Base-by-base conservation (phyloP, 2,113 vertebrate species). In the Mus spicilegus region DNA sequence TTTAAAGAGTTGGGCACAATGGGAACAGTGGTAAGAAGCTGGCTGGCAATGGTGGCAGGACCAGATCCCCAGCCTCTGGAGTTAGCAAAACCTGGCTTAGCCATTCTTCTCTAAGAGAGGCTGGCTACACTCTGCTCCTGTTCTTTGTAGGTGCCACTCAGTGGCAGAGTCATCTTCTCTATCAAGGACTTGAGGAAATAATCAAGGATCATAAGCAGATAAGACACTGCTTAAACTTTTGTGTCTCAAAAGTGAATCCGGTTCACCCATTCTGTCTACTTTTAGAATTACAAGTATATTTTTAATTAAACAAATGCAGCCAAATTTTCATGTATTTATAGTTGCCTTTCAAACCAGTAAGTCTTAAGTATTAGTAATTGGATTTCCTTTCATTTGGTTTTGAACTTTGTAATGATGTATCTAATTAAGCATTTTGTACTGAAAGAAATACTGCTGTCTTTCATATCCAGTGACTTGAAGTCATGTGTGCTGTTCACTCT, bases 141-240 rank as follows among this genome's bases (percentile, higher is more conserved):
- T 56, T 87, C 63, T 20, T 58, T 49, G 61, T 65, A 39, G 26
- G 67, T 87, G 63, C 54, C 49, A 87, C 13, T 94, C 42, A 93
- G 1, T 87, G 46, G 39, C 28, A 46, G 51, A 93, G 14, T 67
- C 73, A 81, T 95, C 96, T 90, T 92, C 46, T 76, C 54, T 87
- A 69, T 58, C 89, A 89, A 58, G 77, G 26, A 92, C 81, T 88
- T 51, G 63, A 91, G 42, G n/a, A 95, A 90, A 85, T 96, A 89
- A 77, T 95, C 86, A 92, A 95, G 42, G 17, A 33, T 92, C 86
- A 72, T 63, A 42, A 86, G 85, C 91, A 86, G 65, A 61, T 94
- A 89, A 73, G 73, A 95, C 93, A 76, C 51, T 94, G 39, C 72
- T 89, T 94, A 73, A 87, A 42, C 75, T 96, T 90, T 94, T 97